Base-by-base conservation (phyloP, 2,888 invertebrate genomes). In the Diadromus collaris region DNA sequence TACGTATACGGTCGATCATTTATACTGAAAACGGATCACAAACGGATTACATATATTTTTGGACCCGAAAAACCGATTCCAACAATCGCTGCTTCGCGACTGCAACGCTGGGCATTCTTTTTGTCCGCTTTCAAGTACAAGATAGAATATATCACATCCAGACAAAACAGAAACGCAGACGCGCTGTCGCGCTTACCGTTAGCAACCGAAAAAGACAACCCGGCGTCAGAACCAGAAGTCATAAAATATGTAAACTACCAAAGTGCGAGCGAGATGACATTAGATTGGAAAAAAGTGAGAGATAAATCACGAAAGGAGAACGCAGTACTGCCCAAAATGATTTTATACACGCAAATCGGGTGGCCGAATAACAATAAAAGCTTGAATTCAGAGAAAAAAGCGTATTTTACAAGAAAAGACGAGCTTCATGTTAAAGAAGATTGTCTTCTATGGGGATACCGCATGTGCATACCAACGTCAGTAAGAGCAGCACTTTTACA, bases 401-500 rank as follows among this genome's bases (percentile, higher is more conserved):
- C 44, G 44, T 72, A 32, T 56, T 32, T 7, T 4, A 44, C 6
- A 13, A 34, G 64, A 21, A 13, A 72, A 56, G 44, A 32, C 9
- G 71, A 63, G 19, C 10, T 71, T n/a, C 61, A 51, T 2, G 71
- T 71, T 13, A 54, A 75, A 46, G 54, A 75, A 10, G 41, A 65
- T n/a, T 82, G 80, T 41, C 24, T 80, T 19, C 54, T 73, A 21
- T 76, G 79, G 78, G 81, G 78, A 10, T 67, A 80, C 48, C 48
- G 78, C 24, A 64, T 78, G 24, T 5, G 60, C 1, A 27, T 81
- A 48, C 80, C 78, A n/a, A 10, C 41, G 24, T 46, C 61, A 38
- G 67, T 80, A 24, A 10, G 63, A 54, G 13, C 41, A 54, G 1
- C 61, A 32, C 24, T 80, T 7, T 9, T 80, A 6, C 16, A 68